These are phyloP conservation scores for Meloe dianella DNA, from an alignment of 2,888 invertebrate species.

Conservation along the genomic window DNA sequence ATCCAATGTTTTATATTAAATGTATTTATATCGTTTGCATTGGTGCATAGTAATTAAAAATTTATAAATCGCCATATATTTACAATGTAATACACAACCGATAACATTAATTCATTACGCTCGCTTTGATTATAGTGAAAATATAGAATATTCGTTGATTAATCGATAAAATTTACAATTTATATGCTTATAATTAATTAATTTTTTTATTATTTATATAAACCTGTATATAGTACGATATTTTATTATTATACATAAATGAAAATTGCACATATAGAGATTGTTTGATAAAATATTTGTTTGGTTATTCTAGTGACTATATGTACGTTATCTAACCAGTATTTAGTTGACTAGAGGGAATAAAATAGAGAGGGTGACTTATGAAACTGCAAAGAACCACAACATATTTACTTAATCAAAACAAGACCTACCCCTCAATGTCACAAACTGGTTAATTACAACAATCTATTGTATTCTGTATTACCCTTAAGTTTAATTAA, in stretches of 20 bases:
- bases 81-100: neutral
- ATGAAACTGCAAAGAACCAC: slow-evolving; percentile 34
- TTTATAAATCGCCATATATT: neutral
- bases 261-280: neutral
- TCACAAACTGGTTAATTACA: slow-evolving; percentile 37
- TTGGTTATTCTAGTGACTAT: neutral
- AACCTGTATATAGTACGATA: neutral
- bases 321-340: neutral
- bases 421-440: slow-evolving; percentile 37
- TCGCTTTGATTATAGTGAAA: neutral
- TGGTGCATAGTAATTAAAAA: neutral
- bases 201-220: neutral
- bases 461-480: slow-evolving; percentile 32
- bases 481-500: slow-evolving; percentile 35
- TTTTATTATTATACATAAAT: neutral
- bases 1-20: slow-evolving; percentile 3
- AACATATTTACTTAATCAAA: slow-evolving; percentile 46
- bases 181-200: neutral
- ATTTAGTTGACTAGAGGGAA: slow-evolving; percentile 23
- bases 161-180: neutral
- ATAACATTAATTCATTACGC: neutral
- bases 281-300: slow-evolving; percentile 4
- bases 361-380: slow-evolving; percentile 26
- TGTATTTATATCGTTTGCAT: neutral
- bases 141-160: neutral